Percentiles rank a stretch among this genome's conserved stretches.
These are phyloP conservation scores for Ochropleura leucogaster DNA, from an alignment of 2,888 invertebrate species.

Conservation along the genomic window DNA sequence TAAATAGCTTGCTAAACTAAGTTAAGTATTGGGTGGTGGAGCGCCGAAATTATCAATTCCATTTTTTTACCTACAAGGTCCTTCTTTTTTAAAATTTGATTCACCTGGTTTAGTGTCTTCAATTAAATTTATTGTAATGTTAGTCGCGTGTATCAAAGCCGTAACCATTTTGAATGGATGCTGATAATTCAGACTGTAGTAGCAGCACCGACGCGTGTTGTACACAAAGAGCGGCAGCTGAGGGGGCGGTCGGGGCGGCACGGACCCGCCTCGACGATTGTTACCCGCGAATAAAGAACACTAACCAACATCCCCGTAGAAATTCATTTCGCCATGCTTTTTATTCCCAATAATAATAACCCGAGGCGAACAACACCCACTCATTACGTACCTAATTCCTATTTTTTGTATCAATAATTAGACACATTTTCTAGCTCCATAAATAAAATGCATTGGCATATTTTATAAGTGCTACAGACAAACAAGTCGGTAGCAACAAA, in stretches of 20 bases:
- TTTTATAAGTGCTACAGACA: slow-evolving; percentile 45
- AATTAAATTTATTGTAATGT: slow-evolving; percentile 31
- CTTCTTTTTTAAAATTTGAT: not conserved
- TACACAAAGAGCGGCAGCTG: slow-evolving; percentile 71
- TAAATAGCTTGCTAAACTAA: not conserved
- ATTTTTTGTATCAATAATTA: slow-evolving; percentile 48
- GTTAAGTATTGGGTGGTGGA: not conserved
- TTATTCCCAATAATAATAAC: slow-evolving; percentile 61
- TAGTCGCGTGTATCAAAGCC: slow-evolving; percentile 53
- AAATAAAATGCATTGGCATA: slow-evolving; percentile 47
- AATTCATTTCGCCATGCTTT: slow-evolving; percentile 69
- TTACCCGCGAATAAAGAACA: slow-evolving; percentile 64
- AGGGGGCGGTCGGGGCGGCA: slow-evolving; percentile 80
- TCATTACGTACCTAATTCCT: slow-evolving; percentile 58
- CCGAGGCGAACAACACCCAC: slow-evolving; percentile 40
- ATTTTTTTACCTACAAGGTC: not conserved
- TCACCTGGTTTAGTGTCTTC: not conserved
- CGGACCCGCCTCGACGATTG: slow-evolving; percentile 80
- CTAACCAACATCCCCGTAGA: slow-evolving; percentile 67
- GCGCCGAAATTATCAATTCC: not conserved
- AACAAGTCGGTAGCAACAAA: slow-evolving; percentile 79
- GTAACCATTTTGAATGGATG: slow-evolving; percentile 52
- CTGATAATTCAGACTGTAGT: slow-evolving; percentile 46
- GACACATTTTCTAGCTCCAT: slow-evolving; percentile 28
- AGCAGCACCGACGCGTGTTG: slow-evolving; percentile 64